phyloP scores from a whole-genome alignment of 2,797 vertebrate species.

The Coilia nasus region DNA sequence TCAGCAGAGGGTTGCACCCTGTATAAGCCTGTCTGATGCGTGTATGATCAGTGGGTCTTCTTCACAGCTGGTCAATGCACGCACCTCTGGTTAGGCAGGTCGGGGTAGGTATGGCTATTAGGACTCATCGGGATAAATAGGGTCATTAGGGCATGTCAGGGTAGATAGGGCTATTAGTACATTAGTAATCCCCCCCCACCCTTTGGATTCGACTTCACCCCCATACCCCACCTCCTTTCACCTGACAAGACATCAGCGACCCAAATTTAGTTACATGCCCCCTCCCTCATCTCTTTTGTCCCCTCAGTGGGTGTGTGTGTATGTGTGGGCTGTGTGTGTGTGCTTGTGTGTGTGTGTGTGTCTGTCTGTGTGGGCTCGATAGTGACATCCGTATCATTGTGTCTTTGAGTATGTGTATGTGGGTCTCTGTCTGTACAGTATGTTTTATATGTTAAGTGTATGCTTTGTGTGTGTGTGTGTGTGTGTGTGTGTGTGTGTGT shows the following conservation, averaged over 20 bases:
- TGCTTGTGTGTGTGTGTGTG: too few relatives aligned
- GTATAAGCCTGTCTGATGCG: background rate
- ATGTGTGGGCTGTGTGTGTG: too few relatives aligned
- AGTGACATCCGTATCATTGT: too few relatives aligned
- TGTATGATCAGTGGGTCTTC: background rate
- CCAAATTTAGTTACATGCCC: conserved; percentile 78
- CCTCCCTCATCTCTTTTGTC: conserved; percentile 33
- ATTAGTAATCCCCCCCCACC: background rate
- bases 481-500: conserved; percentile 60
- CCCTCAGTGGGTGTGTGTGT: conserved; percentile 63
- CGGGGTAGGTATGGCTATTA: background rate
- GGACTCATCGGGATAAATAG: background rate
- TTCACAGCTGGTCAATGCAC: background rate
- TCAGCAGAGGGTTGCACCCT: background rate
- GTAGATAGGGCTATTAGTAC: background rate
- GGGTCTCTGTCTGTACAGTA: background rate
- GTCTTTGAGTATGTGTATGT: conserved; percentile 51
- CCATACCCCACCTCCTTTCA: conserved; percentile 54
- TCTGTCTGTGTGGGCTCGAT: too few relatives aligned
- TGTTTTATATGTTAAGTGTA: conserved; percentile 62
- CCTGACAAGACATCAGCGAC: conserved; percentile 82
- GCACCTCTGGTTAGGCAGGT: background rate
- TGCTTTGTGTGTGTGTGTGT: background rate
- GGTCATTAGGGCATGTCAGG: background rate
- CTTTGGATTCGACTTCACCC: background rate